Evolutionary conservation across 2,797 vertebrate genomes (phyloP).

Genomic region (Scleropages formosus): DNA sequence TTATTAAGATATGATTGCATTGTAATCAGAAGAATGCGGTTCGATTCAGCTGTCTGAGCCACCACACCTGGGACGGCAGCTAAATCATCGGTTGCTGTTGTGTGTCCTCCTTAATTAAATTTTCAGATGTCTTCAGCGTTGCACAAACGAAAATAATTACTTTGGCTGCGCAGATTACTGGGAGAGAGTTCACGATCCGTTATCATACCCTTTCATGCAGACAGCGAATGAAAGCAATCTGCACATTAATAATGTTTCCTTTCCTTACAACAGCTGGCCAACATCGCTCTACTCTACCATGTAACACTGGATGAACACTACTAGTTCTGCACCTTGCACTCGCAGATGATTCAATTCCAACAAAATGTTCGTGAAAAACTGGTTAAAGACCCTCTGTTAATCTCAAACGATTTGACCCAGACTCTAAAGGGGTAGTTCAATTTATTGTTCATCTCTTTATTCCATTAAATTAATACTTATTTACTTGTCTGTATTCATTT

Average conservation of each 20-base stretch:
- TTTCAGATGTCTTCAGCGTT: slow-evolving; percentile 22
- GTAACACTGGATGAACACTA: background rate
- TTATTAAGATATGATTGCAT: slow-evolving; percentile 1
- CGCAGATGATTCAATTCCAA: background rate
- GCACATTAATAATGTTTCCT: slow-evolving; percentile 13
- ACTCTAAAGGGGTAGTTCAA: background rate
- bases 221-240: slow-evolving; percentile 20
- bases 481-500: too few relatives aligned
- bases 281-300: background rate
- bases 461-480: too few relatives aligned
- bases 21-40: slow-evolving; percentile 21
- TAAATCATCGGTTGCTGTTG: slow-evolving; percentile 18
- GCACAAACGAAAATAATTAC: slow-evolving; percentile 24
- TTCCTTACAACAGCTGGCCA: background rate
- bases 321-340: background rate
- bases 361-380: background rate
- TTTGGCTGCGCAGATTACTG: slow-evolving; percentile 21
- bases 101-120: slow-evolving; percentile 26
- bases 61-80: background rate
- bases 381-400: background rate
- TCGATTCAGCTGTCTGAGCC: background rate
- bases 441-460: background rate
- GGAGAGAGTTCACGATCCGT: slow-evolving; percentile 22
- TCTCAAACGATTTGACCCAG: background rate
- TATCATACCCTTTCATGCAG: background rate